Base-by-base conservation (phyloP, 1,140 invertebrate species). In the Idris sp. region DNA sequence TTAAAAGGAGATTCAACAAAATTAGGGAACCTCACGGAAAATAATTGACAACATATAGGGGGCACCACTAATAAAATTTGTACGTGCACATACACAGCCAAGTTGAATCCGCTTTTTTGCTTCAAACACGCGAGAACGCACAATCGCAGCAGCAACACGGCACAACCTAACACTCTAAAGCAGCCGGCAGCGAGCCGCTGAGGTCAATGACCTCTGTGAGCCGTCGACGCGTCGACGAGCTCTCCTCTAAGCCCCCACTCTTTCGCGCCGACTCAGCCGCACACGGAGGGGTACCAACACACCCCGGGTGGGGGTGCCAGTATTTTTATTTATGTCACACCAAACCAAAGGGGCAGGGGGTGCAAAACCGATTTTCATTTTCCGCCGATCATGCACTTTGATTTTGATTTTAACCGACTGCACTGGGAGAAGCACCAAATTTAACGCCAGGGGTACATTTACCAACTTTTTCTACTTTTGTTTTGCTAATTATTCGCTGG, bases 201-300 rank as follows among this genome's bases (percentile, higher is more conserved):
- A 76, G 86, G 86, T 86, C 86, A 86, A 87, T 84, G 86, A 86
- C 86, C 84, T 84, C 80, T 79, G 79, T 79, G 81, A 78, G 84
- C 80, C n/a, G n/a, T n/a, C n/a, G n/a, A n/a, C n/a, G n/a, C 84
- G 80, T 82, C 83, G 84, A 81, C 83, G 81, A 76, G 74, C 71
- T 72, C 77, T 79, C 71, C 75, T 76, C 77, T 75, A 26, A n/a
- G n/a, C n/a, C 49, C 62, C 74, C 58, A 62, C 72, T 49, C 31
- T n/a, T n/a, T 11, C 9, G 25, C 44, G 48, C 46, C 54, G 40
- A 51, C 53, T 51, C 46, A 25, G 14, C n/a, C 48, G 54, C 38
- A 53, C 53, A 19, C 30, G 38, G 54, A 65, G 49, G 59, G 41
- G 33, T 38, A 44, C 54, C 22, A 43, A 11, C 15, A 43, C 36